phyloP scores from a whole-genome alignment of 2,888 invertebrate species.

The Cecidostiba fungosa region DNA sequence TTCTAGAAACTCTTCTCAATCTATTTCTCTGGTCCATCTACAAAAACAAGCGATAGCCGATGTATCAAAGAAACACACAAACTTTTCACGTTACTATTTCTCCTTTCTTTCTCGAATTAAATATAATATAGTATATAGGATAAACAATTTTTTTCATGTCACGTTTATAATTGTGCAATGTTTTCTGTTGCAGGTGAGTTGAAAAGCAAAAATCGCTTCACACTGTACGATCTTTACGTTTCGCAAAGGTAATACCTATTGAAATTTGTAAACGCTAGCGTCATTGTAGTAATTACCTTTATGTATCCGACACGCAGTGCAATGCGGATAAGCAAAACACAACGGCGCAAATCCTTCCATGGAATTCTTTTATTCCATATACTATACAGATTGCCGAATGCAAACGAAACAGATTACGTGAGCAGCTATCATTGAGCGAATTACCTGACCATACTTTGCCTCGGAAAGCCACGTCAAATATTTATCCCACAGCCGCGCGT shows the following conservation, averaged over 20 bases:
- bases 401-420: conserved; percentile 21
- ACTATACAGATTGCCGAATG: not conserved
- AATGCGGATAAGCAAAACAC: too few relatives aligned
- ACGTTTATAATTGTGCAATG: too few relatives aligned
- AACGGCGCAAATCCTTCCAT: not conserved
- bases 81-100: not conserved
- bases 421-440: conserved; percentile 13
- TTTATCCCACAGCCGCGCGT: not conserved
- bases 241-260: too few relatives aligned
- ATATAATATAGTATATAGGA: too few relatives aligned
- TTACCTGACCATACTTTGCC: not conserved
- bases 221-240: too few relatives aligned
- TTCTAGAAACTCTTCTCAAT: not conserved
- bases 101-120: too few relatives aligned
- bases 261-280: too few relatives aligned
- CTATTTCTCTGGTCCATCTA: not conserved
- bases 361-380: not conserved
- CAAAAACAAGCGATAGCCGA: not conserved
- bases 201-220: not conserved
- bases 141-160: too few relatives aligned
- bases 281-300: too few relatives aligned
- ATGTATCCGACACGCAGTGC: too few relatives aligned
- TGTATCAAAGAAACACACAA: not conserved
- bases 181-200: conserved; percentile 38
- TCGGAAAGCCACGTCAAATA: conserved; percentile 1